Conservation (phyloP, 2,113 vertebrate species). For the Hyla sarda region DNA sequence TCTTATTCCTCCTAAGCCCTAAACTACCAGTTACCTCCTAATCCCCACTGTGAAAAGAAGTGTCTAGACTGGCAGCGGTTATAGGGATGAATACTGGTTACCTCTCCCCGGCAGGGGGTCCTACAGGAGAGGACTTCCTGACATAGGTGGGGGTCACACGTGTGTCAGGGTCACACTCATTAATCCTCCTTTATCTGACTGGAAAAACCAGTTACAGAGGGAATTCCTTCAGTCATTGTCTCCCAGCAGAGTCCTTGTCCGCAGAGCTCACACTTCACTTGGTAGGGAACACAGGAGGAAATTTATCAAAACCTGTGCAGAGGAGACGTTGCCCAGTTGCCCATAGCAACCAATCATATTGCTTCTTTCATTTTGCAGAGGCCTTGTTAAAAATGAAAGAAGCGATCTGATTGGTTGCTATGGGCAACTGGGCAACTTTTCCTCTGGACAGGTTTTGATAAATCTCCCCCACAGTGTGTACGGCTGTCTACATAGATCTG, state of each 20-base stretch:
- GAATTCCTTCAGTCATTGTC: conserved; percentile 3
- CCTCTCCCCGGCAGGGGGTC: conserved; percentile 7
- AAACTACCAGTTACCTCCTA: conserved; percentile 45
- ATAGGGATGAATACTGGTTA: conserved; percentile 17
- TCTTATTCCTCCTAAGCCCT: conserved; percentile 45
- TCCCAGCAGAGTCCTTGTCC: not conserved
- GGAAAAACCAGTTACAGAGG: not conserved
- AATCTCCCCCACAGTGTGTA: no score
- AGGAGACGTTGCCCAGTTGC: no score
- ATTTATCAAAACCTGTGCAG: no score
- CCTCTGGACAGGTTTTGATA: no score
- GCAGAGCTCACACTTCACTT: not conserved
- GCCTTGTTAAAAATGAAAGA: no score
- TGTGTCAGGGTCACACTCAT: conserved; percentile 9
- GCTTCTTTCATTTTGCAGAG: no score
- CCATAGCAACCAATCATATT: no score
- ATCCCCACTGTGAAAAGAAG: conserved; percentile 46
- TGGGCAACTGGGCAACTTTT: no score
- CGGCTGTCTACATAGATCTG: no score
- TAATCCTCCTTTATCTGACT: not conserved
- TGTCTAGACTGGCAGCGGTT: conserved; percentile 49
- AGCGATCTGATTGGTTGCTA: no score
- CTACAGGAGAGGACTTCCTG: not conserved
- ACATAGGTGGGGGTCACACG: not conserved
- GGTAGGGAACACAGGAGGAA: no score